phyloP scores from a whole-genome alignment of 2,797 vertebrate genomes.

The Sciaenops ocellatus region DNA sequence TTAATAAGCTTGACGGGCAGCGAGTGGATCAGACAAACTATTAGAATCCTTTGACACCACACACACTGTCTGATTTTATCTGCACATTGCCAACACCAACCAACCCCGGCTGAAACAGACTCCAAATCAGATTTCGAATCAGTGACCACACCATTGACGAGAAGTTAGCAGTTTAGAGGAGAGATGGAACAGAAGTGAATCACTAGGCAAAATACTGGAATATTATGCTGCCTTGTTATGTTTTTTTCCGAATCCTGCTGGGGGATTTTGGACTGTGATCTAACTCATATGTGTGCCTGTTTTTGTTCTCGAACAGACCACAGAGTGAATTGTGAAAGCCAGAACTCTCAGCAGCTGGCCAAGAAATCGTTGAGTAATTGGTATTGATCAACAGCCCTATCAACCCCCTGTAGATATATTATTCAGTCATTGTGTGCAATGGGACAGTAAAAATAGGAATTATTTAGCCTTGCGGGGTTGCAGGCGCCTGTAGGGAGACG shows the following conservation, averaged over 20 bases:
- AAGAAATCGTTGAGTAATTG: slow-evolving; percentile 40
- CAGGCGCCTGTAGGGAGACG: neutral
- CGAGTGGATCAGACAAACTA: neutral
- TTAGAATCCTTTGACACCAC: too few relatives aligned
- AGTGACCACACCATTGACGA: neutral
- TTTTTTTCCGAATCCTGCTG: neutral
- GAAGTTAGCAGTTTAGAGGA: neutral
- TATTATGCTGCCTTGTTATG: neutral
- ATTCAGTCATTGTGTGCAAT: slow-evolving; percentile 26
- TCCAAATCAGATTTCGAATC: neutral
- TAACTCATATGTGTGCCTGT: slow-evolving; percentile 12
- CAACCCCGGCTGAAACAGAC: neutral
- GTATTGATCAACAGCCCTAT: slow-evolving; percentile 49
- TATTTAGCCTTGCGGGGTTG: neutral
- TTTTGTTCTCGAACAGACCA: slow-evolving; percentile 10
- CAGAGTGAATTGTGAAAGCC: slow-evolving; percentile 20
- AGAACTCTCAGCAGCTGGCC: slow-evolving; percentile 35
- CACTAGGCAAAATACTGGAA: neutral
- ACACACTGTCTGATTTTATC: neutral
- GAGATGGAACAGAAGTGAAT: slow-evolving; percentile 1
- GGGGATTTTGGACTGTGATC: slow-evolving; percentile 1
- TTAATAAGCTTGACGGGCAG: too few relatives aligned
- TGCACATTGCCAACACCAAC: neutral
- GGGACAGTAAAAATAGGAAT: slow-evolving; percentile 29
- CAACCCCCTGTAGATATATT: slow-evolving; percentile 35